Evolutionary conservation across 2,797 vertebrate genomes (phyloP).

Genomic region (Myiotriccus ornatus): DNA sequence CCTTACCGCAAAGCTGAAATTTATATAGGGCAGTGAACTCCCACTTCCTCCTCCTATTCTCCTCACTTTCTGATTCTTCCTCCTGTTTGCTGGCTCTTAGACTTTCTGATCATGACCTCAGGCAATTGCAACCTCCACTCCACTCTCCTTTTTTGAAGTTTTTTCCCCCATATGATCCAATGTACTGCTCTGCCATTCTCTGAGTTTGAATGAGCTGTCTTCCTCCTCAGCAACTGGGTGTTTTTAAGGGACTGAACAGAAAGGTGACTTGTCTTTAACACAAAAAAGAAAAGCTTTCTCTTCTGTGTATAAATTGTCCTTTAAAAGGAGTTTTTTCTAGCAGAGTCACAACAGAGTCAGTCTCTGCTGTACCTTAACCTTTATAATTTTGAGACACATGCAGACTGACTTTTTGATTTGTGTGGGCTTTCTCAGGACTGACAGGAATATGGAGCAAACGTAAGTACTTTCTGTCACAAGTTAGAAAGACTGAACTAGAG

Average conservation of each 20-base stretch:
- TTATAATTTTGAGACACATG: neutral
- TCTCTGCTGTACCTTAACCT: neutral
- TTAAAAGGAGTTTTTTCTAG: neutral
- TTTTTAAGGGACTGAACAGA: neutral
- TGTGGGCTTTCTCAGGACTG: neutral
- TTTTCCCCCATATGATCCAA: neutral
- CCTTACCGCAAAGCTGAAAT: neutral
- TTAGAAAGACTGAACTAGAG: neutral
- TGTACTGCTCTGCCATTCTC: neutral
- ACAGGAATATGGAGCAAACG: neutral
- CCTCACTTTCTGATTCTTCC: neutral
- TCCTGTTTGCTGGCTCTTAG: neutral
- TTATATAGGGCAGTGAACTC: neutral
- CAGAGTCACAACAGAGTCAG: neutral
- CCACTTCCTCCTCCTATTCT: neutral
- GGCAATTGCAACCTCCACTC: neutral
- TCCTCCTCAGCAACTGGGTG: neutral
- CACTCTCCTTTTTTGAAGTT: accelerated
- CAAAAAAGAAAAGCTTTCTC: neutral
- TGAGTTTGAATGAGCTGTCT: neutral
- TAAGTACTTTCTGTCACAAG: neutral
- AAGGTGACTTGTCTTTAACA: neutral
- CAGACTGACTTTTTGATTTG: neutral
- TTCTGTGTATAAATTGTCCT: neutral
- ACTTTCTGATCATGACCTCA: neutral